Evolutionary conservation across 2,113 vertebrate genomes (phyloP).

Genomic region (Laterallus jamaicensis): DNA sequence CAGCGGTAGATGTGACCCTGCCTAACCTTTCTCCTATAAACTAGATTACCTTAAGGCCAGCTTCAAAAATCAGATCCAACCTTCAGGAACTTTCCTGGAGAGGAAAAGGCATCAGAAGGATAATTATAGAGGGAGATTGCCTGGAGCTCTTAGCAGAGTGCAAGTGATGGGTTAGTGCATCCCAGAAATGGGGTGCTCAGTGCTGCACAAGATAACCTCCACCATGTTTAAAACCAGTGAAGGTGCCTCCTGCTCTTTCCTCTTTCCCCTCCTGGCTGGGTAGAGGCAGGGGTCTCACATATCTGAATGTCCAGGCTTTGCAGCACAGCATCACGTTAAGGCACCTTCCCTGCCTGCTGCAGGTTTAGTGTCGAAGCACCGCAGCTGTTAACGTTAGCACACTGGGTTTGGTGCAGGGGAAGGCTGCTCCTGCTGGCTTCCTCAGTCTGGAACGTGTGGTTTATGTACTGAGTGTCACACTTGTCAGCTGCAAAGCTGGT

Average conservation of each 20-base stretch:
- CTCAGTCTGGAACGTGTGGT: neutral
- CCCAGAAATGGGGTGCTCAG: neutral
- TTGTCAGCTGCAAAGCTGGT: neutral
- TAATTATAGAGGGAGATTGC: neutral
- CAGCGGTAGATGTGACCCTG: conserved; percentile 29
- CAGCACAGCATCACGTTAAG: neutral
- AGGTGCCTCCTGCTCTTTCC: neutral
- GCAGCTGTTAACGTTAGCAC: neutral
- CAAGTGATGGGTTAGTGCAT: neutral
- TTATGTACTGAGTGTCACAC: neutral
- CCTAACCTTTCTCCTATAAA: neutral
- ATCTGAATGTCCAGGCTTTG: neutral
- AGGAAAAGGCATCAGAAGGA: neutral
- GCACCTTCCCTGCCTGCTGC: neutral
- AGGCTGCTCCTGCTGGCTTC: conserved; percentile 11
- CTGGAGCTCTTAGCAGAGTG: neutral
- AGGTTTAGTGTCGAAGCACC: neutral
- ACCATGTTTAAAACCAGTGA: neutral
- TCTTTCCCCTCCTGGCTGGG: neutral
- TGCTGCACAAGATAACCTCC: neutral
- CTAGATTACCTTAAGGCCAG: neutral
- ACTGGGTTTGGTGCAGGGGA: neutral
- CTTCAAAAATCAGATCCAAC: conserved; percentile 7
- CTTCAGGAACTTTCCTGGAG: conserved; percentile 26
- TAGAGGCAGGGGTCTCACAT: fast-evolving